These are phyloP conservation scores for Scaptomyza tumidula DNA, from an alignment of 2,888 invertebrate genomes.

Conservation along the genomic window DNA sequence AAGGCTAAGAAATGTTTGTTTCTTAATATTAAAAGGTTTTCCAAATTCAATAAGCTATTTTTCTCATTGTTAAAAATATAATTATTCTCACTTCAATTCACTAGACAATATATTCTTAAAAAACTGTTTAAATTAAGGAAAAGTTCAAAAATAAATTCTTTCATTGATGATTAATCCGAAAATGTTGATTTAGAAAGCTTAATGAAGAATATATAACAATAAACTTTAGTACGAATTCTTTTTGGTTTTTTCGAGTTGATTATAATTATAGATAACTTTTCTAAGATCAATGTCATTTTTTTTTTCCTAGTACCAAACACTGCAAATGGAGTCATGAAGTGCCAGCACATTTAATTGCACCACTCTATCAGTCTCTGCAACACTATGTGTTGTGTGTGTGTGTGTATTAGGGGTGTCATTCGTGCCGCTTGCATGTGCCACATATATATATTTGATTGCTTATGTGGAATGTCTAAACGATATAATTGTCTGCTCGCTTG, in stretches of 20 bases:
- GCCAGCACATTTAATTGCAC: slow-evolving; percentile 41
- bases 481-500: slow-evolving; percentile 68
- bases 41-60: too few species aligned
- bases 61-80: too few species aligned
- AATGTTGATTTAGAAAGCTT: not conserved
- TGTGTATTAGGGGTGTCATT: slow-evolving; percentile 60
- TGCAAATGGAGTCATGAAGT: slow-evolving; percentile 62
- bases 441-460: slow-evolving; percentile 58
- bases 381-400: slow-evolving; percentile 11
- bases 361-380: slow-evolving; percentile 14
- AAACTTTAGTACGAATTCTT: too few species aligned
- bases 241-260: not conserved
- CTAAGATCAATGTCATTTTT: not conserved
- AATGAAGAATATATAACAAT: too few species aligned
- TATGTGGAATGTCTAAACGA: slow-evolving; percentile 70
- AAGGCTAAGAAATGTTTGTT: too few species aligned
- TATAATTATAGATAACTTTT: not conserved
- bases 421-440: slow-evolving; percentile 39
- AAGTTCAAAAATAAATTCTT: too few species aligned
- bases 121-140: too few species aligned
- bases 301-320: slow-evolving; percentile 5
- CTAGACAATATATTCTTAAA: too few species aligned
- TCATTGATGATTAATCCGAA: not conserved
- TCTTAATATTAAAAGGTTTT: too few species aligned
- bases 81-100: too few species aligned